Evolutionary conservation across 2,888 invertebrate genomes (phyloP).

Genomic region (Scelioninae gen. 1): DNA sequence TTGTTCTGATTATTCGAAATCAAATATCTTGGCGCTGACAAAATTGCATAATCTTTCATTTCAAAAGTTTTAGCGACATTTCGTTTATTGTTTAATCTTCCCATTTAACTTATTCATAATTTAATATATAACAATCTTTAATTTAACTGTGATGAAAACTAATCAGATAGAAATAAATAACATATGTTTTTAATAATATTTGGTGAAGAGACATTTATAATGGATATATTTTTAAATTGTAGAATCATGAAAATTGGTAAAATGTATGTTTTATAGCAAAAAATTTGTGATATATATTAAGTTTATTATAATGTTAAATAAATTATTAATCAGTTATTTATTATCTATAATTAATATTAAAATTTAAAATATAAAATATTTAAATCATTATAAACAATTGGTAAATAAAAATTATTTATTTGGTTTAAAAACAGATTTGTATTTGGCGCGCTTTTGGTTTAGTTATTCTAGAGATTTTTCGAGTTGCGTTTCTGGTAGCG

Average conservation of each 20-base stretch:
- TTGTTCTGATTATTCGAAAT: constrained; percentile 15
- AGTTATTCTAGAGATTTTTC: no score
- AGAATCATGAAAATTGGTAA: neutral
- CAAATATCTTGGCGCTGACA: constrained; percentile 17
- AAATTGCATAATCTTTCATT: constrained; percentile 9
- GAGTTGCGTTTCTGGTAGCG: no score
- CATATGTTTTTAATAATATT: neutral
- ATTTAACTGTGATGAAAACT: neutral
- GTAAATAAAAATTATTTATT: no score
- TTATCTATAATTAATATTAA: neutral
- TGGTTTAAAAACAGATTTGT: no score
- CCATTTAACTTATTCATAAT: neutral
- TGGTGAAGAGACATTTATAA: neutral
- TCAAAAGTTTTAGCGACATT: neutral
- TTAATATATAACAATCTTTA: neutral
- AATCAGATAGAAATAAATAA: neutral
- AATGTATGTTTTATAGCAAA: neutral
- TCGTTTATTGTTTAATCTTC: neutral
- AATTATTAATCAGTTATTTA: neutral
- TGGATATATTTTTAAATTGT: neutral
- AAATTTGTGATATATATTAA: neutral
- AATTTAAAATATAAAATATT: neutral
- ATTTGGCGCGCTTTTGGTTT: no score
- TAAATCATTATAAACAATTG: neutral
- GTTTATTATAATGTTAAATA: neutral